Percentiles rank a stretch among this genome's conserved stretches.
These are phyloP conservation scores for Ceratosolen solmsi DNA, from an alignment of 1,140 invertebrate species.

Conservation along the genomic window DNA sequence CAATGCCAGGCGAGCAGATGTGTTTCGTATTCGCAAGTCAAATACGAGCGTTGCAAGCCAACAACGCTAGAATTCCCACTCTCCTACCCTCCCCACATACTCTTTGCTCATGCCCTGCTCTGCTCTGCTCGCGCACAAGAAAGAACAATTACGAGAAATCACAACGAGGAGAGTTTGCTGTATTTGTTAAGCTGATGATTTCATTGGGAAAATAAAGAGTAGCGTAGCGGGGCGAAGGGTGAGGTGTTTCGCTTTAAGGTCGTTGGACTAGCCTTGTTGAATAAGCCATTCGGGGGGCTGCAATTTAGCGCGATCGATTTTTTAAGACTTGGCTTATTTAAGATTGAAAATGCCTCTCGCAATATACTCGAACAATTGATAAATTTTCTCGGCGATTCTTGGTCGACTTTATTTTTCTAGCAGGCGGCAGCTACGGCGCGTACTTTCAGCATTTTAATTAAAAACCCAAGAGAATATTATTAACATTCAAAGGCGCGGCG, in stretches of 20 bases:
- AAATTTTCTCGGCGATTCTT: not conserved
- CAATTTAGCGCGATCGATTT: not conserved
- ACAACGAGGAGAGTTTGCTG: not conserved
- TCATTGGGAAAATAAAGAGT: not conserved
- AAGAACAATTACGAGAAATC: conserved; percentile 49
- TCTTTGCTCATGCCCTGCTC: not conserved
- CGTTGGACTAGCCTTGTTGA: not conserved
- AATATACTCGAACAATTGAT: not conserved
- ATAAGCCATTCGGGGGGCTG: not conserved
- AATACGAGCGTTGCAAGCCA: conserved; percentile 57
- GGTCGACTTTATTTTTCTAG: not conserved
- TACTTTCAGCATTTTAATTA: conserved; percentile 1
- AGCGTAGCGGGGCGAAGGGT: no score
- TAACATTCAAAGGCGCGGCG: no score
- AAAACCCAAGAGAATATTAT: not conserved
- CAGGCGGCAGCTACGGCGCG: not conserved
- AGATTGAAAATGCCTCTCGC: no score
- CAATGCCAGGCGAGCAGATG: conserved; percentile 59
- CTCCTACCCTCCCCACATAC: not conserved
- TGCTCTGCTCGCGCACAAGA: not conserved
- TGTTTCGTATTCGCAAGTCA: conserved; percentile 73
- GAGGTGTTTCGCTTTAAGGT: not conserved
- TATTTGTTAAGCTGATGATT: conserved; percentile 12
- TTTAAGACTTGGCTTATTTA: not conserved
- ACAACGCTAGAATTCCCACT: conserved; percentile 40